Base-by-base conservation (phyloP, 2,113 vertebrate genomes). In the Corythornis vintsioides region DNA sequence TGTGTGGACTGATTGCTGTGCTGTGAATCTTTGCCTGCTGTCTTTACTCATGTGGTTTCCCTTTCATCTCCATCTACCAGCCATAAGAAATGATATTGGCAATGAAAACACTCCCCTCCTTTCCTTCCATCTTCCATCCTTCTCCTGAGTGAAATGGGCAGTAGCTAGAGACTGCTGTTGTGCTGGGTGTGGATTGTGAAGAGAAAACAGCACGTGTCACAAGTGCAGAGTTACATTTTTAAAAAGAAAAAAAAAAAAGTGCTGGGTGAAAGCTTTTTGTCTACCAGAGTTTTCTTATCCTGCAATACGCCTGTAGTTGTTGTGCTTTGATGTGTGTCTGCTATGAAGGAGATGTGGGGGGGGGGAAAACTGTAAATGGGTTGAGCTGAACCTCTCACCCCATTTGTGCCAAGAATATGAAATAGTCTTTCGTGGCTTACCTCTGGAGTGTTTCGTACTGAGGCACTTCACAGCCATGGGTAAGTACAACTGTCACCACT, bases 21-120 rank as follows among this genome's bases (percentile, higher is more conserved):
- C 86, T 88, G 65, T 95, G 76, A 88, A 72, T 56, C 75, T 91
- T 89, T 96, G 92, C 90, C 90, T 94, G 90, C 92, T 86, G 0
- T 88, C 73, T 94, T 75, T 75, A 90, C 42, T 90, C 65, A 1
- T 74, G 63, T 90, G 70, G 47, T 93, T 89, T 91, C 77, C 70
- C 73, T 88, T 94, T 65, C 90, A 92, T 93, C 45, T 89, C 83
- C n/a, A 43, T 79, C 42, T 90, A 55, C 64, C 2, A 5, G 82
- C 53, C 76, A 25, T 59, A 35, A 63, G 89, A 79, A 66, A 12
- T 43, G 71, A n/a, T 6, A 11, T 38, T 80, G 83, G 60, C 59
- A 47, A 19, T 64, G 16, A n/a, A 82, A 91, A 81, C 25, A 24
- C 26, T 87, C 42, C 47, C 55, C 43, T 69, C 47, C 29, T 45